These are phyloP conservation scores for Alethe castanea DNA, from an alignment of 2,113 vertebrate species.

Conservation along the genomic window DNA sequence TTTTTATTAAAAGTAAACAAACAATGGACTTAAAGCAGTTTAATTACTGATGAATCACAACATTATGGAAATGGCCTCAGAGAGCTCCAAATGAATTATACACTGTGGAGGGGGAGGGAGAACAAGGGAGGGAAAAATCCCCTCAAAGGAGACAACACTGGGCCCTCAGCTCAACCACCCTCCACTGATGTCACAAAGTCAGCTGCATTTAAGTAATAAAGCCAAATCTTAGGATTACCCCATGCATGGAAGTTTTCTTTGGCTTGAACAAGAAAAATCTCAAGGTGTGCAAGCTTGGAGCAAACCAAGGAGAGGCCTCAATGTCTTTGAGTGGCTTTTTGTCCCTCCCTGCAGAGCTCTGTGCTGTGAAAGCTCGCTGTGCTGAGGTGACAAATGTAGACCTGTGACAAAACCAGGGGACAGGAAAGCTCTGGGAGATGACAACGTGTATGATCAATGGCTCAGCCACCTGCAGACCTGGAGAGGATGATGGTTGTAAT, in stretches of 20 bases:
- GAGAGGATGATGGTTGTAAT: not conserved
- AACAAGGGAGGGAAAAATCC: not conserved
- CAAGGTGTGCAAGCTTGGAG: not conserved
- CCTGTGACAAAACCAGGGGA: not conserved
- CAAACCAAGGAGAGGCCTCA: not conserved
- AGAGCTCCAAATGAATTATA: not conserved
- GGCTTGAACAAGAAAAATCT: not conserved
- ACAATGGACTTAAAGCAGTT: not conserved
- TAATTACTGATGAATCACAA: not conserved
- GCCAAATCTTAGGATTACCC: not conserved
- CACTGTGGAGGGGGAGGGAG: accelerated
- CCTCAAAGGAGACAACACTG: not conserved
- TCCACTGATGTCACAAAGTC: not conserved
- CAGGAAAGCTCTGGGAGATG: no score
- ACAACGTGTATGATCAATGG: not conserved
- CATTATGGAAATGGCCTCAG: not conserved
- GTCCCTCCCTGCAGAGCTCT: not conserved
- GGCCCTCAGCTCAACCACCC: not conserved
- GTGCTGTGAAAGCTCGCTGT: accelerated
- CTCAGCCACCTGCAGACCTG: not conserved
- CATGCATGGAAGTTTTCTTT: not conserved
- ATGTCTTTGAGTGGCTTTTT: not conserved
- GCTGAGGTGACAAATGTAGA: accelerated
- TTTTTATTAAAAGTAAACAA: not conserved
- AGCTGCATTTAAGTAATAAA: not conserved